Evolutionary conservation across 2,888 invertebrate species (phyloP).

Genomic region (Eurois occulta): DNA sequence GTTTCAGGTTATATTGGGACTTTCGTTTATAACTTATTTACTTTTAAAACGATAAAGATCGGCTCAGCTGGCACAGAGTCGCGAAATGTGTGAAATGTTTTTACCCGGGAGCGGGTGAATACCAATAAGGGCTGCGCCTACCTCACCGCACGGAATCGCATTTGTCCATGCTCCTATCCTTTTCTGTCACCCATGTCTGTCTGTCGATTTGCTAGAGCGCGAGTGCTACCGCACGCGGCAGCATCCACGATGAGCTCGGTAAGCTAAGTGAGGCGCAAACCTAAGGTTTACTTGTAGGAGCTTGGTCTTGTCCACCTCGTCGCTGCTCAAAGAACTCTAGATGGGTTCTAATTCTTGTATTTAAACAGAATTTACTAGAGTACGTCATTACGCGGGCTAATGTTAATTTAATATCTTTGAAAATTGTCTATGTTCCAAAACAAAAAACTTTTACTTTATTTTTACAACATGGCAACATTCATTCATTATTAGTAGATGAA

Average conservation of each 20-base stretch:
- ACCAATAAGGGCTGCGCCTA: background rate
- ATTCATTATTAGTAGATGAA: background rate
- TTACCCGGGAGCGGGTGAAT: background rate
- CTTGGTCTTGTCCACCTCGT: background rate
- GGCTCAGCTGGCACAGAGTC: background rate
- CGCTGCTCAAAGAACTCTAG: background rate
- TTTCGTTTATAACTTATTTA: constrained; percentile 9
- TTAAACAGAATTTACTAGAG: background rate
- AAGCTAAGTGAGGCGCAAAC: background rate
- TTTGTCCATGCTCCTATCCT: background rate
- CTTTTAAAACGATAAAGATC: background rate
- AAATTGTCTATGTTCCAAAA: too few species aligned
- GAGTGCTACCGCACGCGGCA: background rate
- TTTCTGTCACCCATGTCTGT: background rate
- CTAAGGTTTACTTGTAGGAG: background rate
- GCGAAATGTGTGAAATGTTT: constrained; percentile 1
- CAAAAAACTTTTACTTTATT: too few species aligned
- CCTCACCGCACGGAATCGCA: background rate
- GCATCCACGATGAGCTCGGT: background rate
- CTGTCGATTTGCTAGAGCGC: background rate
- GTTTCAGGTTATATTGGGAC: constrained; percentile 5
- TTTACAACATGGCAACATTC: background rate
- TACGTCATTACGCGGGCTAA: background rate
- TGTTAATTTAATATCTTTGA: background rate
- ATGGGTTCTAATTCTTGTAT: background rate